Evolutionary conservation across 2,888 invertebrate species (phyloP).

Genomic region (Podotricha telesiphe): DNA sequence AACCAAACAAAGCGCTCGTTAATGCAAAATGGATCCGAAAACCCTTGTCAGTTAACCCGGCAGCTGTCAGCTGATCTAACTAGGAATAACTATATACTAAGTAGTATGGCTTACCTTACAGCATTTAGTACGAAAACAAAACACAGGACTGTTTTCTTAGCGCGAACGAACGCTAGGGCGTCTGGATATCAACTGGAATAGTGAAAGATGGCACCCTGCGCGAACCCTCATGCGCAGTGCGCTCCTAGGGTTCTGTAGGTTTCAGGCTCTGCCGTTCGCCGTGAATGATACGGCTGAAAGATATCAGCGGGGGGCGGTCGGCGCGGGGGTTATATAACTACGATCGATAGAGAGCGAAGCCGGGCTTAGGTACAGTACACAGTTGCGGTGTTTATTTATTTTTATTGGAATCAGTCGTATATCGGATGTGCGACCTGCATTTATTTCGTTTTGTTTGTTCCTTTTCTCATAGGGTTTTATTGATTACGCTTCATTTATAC

Average conservation of each 20-base stretch:
- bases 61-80: slow-evolving; percentile 1
- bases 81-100: neutral
- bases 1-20: slow-evolving; percentile 4
- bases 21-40: neutral
- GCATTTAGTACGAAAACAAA: slow-evolving; percentile 70
- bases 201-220: slow-evolving; percentile 54
- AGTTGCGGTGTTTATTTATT: slow-evolving; percentile 49
- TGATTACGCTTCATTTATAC: neutral
- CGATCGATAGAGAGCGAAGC: slow-evolving; percentile 71
- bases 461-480: neutral
- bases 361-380: slow-evolving; percentile 58
- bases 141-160: slow-evolving; percentile 50
- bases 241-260: slow-evolving; percentile 47
- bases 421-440: slow-evolving; percentile 36
- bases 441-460: slow-evolving; percentile 29
- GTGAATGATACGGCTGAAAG: slow-evolving; percentile 65
- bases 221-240: slow-evolving; percentile 59
- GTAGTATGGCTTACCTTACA: slow-evolving; percentile 65
- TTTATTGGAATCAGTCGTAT: slow-evolving; percentile 47
- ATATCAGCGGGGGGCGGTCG: slow-evolving; percentile 51
- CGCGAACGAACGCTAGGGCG: slow-evolving; percentile 54
- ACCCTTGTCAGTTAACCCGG: neutral
- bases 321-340: slow-evolving; percentile 68
- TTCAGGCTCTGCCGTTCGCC: slow-evolving; percentile 58
- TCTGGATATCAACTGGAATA: slow-evolving; percentile 67